phyloP scores from a whole-genome alignment of 2,113 vertebrate genomes.

The Corythaeola cristata region DNA sequence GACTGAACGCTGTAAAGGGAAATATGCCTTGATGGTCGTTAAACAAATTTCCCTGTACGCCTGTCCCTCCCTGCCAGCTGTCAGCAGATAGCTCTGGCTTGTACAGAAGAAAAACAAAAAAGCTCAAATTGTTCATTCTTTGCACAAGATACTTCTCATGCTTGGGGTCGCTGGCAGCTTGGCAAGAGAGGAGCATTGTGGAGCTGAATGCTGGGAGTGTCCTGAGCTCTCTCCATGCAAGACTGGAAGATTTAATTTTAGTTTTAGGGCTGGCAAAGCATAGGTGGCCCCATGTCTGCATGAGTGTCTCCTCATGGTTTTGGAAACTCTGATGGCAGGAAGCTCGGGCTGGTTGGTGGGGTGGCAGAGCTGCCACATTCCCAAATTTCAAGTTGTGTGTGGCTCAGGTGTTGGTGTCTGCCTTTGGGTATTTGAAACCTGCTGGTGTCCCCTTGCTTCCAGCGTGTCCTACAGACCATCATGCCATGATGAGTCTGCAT shows the following conservation, averaged over 20 bases:
- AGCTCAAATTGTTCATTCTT: not conserved
- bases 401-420: not conserved
- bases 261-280: not conserved
- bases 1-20: not conserved
- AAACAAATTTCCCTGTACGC: not conserved
- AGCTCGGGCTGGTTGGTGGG: not conserved
- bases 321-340: not conserved
- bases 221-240: accelerated
- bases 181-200: not conserved
- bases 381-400: accelerated
- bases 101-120: not conserved
- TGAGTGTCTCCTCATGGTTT: not conserved
- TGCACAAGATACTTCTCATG: not conserved
- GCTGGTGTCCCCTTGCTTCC: not conserved
- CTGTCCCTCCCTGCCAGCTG: not conserved
- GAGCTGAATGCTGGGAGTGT: not conserved
- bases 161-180: accelerated
- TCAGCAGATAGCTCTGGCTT: not conserved
- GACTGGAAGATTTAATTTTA: not conserved
- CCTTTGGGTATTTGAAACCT: not conserved
- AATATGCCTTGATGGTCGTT: not conserved
- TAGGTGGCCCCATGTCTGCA: not conserved
- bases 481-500: not conserved
- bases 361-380: not conserved
- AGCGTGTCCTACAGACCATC: not conserved